Evolutionary conservation across 2,888 invertebrate species (phyloP).

Genomic region (Calameuta pallipes): DNA sequence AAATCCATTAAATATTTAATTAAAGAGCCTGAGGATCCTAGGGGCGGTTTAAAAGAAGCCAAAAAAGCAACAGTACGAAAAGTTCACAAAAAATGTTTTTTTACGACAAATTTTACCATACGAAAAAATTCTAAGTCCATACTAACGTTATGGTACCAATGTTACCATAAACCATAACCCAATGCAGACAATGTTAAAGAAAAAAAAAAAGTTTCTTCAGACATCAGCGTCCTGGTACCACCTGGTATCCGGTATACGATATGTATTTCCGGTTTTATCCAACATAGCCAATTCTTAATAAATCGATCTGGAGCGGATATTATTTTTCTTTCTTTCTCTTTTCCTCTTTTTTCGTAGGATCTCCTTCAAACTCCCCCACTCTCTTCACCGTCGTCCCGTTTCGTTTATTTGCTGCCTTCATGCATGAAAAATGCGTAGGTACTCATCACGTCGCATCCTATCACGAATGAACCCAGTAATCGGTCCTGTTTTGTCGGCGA

Average conservation of each 20-base stretch:
- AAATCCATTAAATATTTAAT: conserved; percentile 17
- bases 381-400: not conserved
- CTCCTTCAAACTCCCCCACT: not conserved
- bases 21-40: not conserved
- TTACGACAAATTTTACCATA: not conserved
- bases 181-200: not conserved
- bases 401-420: not conserved
- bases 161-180: not conserved
- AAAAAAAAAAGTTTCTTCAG: not conserved
- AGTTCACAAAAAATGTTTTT: not conserved
- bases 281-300: not conserved
- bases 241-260: not conserved
- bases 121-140: not conserved
- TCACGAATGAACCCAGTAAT: not conserved
- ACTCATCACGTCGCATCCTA: not conserved
- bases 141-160: not conserved
- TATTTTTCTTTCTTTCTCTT: not conserved
- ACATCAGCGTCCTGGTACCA: not conserved
- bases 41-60: no score
- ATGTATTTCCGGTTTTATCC: not conserved
- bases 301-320: not conserved
- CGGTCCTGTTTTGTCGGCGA: not conserved
- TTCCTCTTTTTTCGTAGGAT: not conserved
- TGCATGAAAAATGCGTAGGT: not conserved
- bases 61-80: not conserved